These are phyloP conservation scores for Spisula subtruncata DNA, from an alignment of 2,888 invertebrate species.

Conservation along the genomic window DNA sequence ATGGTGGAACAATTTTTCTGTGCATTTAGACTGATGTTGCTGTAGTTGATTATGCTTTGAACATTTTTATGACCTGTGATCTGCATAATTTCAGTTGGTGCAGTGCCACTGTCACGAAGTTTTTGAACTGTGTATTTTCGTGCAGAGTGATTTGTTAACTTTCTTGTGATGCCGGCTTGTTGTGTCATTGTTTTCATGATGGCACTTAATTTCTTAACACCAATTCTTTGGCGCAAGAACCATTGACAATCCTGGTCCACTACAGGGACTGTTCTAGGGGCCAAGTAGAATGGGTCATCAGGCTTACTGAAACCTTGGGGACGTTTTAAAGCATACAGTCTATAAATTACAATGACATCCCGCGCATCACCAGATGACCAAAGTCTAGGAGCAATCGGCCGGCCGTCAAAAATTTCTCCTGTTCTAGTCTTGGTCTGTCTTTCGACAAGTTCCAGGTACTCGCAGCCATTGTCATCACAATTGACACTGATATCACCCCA, in stretches of 20 bases:
- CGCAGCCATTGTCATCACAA: neutral
- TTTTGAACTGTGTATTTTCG: slow-evolving; percentile 8
- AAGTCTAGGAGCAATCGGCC: slow-evolving; percentile 39
- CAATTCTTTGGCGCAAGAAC: slow-evolving; percentile 45
- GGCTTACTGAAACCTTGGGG: slow-evolving; percentile 39
- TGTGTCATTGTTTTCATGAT: slow-evolving; percentile 55
- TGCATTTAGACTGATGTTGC: slow-evolving; percentile 21
- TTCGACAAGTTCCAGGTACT: slow-evolving; percentile 50
- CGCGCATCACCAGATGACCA: slow-evolving; percentile 34
- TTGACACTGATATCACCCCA: slow-evolving; percentile 54
- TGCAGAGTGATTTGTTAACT: slow-evolving; percentile 21
- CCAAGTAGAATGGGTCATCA: slow-evolving; percentile 52
- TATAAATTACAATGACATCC: slow-evolving; percentile 44
- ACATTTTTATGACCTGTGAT: slow-evolving; percentile 48
- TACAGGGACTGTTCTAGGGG: slow-evolving; percentile 10
- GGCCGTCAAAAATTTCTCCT: slow-evolving; percentile 31
- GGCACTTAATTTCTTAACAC: slow-evolving; percentile 39
- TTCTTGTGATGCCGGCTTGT: neutral
- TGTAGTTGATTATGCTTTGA: slow-evolving; percentile 15
- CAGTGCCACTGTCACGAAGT: neutral
- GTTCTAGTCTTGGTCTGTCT: slow-evolving; percentile 54
- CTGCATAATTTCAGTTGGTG: slow-evolving; percentile 44
- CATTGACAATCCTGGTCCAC: neutral
- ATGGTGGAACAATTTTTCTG: slow-evolving; percentile 29
- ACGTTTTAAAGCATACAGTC: slow-evolving; percentile 41